Evolutionary conservation across 2,797 vertebrate species (phyloP).

Genomic region (Limnodromus scolopaceus): DNA sequence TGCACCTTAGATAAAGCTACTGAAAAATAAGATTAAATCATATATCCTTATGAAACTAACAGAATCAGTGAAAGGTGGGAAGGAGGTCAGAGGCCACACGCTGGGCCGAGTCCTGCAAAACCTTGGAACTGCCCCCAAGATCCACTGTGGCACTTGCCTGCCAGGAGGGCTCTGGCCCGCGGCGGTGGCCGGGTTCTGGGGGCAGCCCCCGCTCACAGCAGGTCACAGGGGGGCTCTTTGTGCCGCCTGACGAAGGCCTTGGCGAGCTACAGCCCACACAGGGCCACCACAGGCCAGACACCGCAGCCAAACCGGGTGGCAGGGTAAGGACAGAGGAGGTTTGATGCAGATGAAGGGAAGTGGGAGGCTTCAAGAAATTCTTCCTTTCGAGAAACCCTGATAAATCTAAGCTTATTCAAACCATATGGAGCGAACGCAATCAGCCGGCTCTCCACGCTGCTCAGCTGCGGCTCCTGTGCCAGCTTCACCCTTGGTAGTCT

Average conservation of each 20-base stretch:
- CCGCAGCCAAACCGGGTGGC: conserved; percentile 27
- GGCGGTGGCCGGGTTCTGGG: not conserved
- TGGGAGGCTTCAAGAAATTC: conserved; percentile 7
- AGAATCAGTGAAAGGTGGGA: conserved; percentile 14
- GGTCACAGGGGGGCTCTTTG: not conserved
- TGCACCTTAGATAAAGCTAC: conserved; percentile 74
- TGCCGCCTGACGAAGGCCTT: not conserved
- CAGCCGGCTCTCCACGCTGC: not conserved
- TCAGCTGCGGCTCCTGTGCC: not conserved
- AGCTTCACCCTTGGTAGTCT: conserved; percentile 45
- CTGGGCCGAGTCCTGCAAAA: conserved; percentile 4
- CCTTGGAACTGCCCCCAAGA: not conserved
- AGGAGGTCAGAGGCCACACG: not conserved
- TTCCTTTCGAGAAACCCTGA: conserved; percentile 51
- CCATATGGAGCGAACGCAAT: conserved; percentile 69
- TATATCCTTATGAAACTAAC: conserved; percentile 19
- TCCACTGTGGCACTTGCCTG: fast-evolving
- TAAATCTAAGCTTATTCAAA: conserved; percentile 90
- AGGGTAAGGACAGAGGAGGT: conserved; percentile 36
- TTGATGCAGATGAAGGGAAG: conserved; percentile 50
- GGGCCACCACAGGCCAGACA: not conserved
- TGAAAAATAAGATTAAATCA: conserved; percentile 51
- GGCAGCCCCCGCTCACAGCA: not conserved
- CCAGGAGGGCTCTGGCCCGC: not conserved
- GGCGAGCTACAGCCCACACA: not conserved